A percentile compares a stretch with the other conserved stretches of the same genome.
Conservation (phyloP, 2,113 vertebrate genomes). For the Plotosus lineatus region DNA sequence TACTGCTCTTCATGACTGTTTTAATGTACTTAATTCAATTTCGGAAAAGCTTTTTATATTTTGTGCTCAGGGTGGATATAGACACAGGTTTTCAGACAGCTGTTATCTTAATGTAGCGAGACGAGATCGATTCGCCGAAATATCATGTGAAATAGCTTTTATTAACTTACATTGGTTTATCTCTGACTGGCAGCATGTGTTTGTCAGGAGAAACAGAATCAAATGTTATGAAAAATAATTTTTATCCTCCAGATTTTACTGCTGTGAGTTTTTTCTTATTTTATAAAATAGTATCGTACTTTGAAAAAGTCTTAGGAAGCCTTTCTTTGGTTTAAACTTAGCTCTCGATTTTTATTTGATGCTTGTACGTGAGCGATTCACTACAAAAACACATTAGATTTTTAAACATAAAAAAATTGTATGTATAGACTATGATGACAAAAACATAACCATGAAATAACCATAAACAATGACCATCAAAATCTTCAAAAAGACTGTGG, state of each 20-base stretch:
- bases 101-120: slow-evolving; percentile 1
- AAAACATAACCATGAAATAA: too few relatives aligned
- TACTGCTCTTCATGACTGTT: not conserved
- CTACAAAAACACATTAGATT: too few relatives aligned
- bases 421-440: too few relatives aligned
- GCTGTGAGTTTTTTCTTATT: not conserved
- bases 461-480: too few relatives aligned
- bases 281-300: not conserved
- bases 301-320: too few relatives aligned
- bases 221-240: not conserved
- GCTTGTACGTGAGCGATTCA: too few relatives aligned
- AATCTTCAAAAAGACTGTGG: too few relatives aligned
- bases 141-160: not conserved
- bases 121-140: not conserved
- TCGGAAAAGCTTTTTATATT: not conserved
- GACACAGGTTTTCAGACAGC: not conserved
- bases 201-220: not conserved
- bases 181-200: not conserved
- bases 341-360: too few relatives aligned
- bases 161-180: not conserved
- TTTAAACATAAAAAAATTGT: too few relatives aligned
- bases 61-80: not conserved
- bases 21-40: not conserved
- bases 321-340: too few relatives aligned
- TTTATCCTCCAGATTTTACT: not conserved